Percentiles rank a stretch among this genome's conserved stretches.
Evolutionary conservation across 2,797 vertebrate species (phyloP).

Genomic region (Oophaga sylvatica): DNA sequence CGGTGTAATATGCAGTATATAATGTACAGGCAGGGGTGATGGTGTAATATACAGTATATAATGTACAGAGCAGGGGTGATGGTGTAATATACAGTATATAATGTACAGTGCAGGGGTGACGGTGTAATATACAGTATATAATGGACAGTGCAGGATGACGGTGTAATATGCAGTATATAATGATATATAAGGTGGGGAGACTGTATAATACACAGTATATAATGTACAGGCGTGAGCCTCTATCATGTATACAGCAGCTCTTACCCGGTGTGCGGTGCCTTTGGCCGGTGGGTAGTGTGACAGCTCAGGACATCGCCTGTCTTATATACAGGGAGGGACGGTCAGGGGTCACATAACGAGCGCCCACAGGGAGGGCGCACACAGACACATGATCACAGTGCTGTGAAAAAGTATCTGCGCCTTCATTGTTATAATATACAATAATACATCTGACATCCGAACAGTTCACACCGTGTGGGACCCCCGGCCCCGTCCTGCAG

Average conservation of each 20-base stretch:
- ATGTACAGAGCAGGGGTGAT: neutral
- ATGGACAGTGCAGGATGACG: neutral
- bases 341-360: neutral
- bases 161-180: no score
- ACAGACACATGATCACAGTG: no score
- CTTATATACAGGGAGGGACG: slow-evolving; percentile 14
- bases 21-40: neutral
- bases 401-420: no score
- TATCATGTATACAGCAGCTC: neutral
- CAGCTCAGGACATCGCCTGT: neutral
- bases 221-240: neutral
- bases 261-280: slow-evolving; percentile 12
- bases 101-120: neutral
- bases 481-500: no score
- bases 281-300: neutral
- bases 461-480: no score
- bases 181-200: no score
- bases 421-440: no score
- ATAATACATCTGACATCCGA: no score
- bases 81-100: neutral
- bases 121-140: neutral
- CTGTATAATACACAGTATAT: no score
- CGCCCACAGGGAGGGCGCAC: neutral
- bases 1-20: neutral
- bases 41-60: neutral